A percentile compares a stretch with the other conserved stretches of the same genome.
Conservation (phyloP, 2,888 invertebrate species). For the Clitarchus hookeri region DNA sequence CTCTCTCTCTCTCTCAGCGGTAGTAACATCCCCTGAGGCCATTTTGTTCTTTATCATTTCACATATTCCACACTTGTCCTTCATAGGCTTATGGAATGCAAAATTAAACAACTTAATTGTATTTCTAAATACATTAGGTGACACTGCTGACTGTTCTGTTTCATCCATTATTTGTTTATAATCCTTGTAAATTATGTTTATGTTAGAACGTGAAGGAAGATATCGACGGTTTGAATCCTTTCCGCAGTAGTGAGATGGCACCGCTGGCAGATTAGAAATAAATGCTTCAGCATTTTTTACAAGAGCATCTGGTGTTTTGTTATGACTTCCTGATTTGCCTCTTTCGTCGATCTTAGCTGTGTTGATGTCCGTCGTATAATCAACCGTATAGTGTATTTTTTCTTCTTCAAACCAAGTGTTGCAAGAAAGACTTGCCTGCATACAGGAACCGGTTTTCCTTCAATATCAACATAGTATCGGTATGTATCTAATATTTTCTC, state of each 20-base stretch:
- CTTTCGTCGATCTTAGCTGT: background rate
- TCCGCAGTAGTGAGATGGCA: background rate
- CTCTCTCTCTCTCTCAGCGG: no score
- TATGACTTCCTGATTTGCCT: background rate
- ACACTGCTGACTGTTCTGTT: constrained; percentile 2
- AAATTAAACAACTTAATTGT: background rate
- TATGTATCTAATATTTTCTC: background rate
- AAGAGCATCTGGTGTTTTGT: constrained; percentile 8
- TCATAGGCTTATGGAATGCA: background rate
- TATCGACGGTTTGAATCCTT: constrained; percentile 10
- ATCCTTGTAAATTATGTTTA: constrained; percentile 23
- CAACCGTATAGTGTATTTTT: background rate
- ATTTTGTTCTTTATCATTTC: background rate
- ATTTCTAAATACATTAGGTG: constrained; percentile 15
- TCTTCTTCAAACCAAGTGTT: background rate
- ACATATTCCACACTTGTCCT: background rate
- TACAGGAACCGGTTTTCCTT: background rate
- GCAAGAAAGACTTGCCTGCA: constrained; percentile 12
- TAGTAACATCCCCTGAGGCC: background rate
- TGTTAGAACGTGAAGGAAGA: background rate
- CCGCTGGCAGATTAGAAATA: constrained; percentile 1
- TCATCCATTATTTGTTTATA: constrained; percentile 21
- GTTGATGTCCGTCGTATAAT: background rate
- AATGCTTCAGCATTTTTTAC: background rate
- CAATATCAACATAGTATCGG: constrained; percentile 15